Evolutionary conservation across 2,113 vertebrate genomes (phyloP).

Genomic region (Mustelus asterias): DNA sequence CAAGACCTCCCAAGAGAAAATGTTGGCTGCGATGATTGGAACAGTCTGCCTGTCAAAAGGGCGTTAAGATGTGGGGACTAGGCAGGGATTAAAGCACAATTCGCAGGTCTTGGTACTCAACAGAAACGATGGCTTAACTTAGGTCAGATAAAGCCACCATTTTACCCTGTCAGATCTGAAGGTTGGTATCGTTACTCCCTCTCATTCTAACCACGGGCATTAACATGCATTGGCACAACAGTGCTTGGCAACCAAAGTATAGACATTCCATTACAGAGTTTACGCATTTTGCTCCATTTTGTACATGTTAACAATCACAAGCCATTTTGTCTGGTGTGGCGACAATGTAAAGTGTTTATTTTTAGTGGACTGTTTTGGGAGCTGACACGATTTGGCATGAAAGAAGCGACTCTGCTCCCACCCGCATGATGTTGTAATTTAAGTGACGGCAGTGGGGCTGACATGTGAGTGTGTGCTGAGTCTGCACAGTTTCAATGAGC

Average conservation of each 20-base stretch:
- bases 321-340: not conserved
- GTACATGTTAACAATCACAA: not conserved
- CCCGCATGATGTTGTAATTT: not conserved
- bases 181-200: not conserved
- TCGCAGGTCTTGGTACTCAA: not conserved
- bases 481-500: not conserved
- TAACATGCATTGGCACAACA: not conserved
- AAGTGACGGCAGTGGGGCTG: not conserved
- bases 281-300: not conserved
- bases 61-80: not conserved
- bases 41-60: not conserved
- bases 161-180: not conserved
- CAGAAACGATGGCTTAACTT: not conserved
- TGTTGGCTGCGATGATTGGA: conserved; percentile 17
- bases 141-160: not conserved
- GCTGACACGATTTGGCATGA: not conserved
- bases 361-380: not conserved
- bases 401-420: too few relatives aligned
- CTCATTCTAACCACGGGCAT: not conserved
- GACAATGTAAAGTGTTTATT: not conserved
- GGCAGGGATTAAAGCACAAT: conserved; percentile 5
- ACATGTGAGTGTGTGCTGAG: too few relatives aligned
- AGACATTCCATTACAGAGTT: not conserved
- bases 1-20: conserved; percentile 15
- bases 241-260: not conserved